phyloP scores from a whole-genome alignment of 2,113 vertebrate species.

The Psephotus haematonotus region DNA sequence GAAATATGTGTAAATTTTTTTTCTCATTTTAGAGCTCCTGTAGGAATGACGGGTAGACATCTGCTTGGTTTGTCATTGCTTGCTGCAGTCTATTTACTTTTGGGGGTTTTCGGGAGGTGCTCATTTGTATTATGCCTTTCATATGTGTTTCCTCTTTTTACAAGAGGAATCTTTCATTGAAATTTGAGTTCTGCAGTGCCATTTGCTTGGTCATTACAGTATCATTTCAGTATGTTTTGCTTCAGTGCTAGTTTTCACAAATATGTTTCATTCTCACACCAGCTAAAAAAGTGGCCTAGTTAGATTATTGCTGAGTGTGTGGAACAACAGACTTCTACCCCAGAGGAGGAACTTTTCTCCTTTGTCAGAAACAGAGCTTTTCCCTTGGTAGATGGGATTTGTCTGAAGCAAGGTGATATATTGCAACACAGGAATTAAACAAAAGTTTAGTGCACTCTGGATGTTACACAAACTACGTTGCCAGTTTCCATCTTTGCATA shows the following conservation, averaged over 20 bases:
- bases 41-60: neutral
- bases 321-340: neutral
- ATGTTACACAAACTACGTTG: neutral
- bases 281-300: neutral
- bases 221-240: slow-evolving; percentile 10
- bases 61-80: neutral
- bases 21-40: neutral
- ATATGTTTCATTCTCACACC: neutral
- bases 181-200: neutral
- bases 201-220: neutral
- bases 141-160: slow-evolving; percentile 10
- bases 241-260: neutral
- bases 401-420: neutral
- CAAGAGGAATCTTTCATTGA: slow-evolving; percentile 1
- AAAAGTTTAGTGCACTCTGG: neutral
- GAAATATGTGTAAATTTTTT: neutral
- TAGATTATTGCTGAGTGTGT: neutral
- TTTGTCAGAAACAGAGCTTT: neutral
- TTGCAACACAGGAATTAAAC: neutral
- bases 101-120: neutral
- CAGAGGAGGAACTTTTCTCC: neutral
- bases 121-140: neutral
- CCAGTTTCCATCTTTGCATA: neutral
- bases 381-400: neutral
- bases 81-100: neutral